Conservation (phyloP, 2,888 invertebrate genomes). For the Protophormia terraenovae region DNA sequence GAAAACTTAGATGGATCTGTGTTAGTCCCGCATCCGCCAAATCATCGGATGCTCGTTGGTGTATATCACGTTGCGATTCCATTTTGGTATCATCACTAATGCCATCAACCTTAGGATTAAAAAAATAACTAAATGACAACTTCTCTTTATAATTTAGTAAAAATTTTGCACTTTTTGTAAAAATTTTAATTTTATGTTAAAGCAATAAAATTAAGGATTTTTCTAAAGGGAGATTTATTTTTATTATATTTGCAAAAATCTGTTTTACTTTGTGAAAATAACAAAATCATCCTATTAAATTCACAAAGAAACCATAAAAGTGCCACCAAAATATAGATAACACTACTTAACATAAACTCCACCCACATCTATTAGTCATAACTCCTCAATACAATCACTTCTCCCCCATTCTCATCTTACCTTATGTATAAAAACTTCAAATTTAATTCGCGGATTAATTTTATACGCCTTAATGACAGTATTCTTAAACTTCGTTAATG, state of each 20-base stretch:
- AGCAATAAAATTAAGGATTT: too few relatives aligned
- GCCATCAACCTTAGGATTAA: constrained; percentile 89
- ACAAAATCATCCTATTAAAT: too few relatives aligned
- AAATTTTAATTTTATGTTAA: too few relatives aligned
- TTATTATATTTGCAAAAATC: too few relatives aligned
- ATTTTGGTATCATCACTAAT: constrained; percentile 99
- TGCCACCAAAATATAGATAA: too few relatives aligned
- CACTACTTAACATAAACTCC: not conserved
- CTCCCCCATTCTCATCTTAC: constrained; percentile 78
- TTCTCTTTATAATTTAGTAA: too few relatives aligned
- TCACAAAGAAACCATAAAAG: constrained; percentile 52
- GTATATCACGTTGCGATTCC: constrained; percentile 99
- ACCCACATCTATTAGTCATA: not conserved
- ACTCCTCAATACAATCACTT: not conserved
- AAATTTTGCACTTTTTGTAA: too few relatives aligned
- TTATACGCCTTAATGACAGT: constrained; percentile 97
- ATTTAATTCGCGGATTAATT: constrained; percentile 97
- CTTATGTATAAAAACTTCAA: constrained; percentile 99
- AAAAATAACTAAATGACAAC: not conserved
- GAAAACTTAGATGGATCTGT: constrained; percentile 95
- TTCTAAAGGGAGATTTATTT: too few relatives aligned
- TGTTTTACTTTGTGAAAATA: too few relatives aligned
- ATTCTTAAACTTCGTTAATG: constrained; percentile 93
- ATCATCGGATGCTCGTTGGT: constrained; percentile 97
- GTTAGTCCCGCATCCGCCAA: constrained; percentile 93